These are phyloP conservation scores for Hypercompe scribonia DNA, from an alignment of 2,888 invertebrate species.

Conservation along the genomic window DNA sequence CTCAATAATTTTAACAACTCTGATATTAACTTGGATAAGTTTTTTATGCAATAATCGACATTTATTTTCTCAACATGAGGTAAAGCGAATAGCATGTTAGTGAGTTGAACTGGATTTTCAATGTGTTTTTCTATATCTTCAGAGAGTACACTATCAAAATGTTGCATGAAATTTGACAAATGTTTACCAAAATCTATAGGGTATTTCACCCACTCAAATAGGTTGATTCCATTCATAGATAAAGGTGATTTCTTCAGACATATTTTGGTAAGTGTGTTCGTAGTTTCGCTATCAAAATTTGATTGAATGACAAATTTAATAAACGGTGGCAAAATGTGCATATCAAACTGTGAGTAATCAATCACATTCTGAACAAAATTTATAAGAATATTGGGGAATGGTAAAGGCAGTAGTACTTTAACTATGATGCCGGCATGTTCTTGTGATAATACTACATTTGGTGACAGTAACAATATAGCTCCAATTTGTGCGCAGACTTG, in stretches of 20 bases:
- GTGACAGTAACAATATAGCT: constrained; percentile 87
- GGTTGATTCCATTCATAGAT: constrained; percentile 86
- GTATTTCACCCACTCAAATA: constrained; percentile 89
- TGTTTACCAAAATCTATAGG: constrained; percentile 86
- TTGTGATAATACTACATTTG: constrained; percentile 89
- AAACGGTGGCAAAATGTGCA: constrained; percentile 90
- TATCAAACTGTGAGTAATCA: constrained; percentile 90
- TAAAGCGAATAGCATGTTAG: constrained; percentile 84
- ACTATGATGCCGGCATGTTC: constrained; percentile 91
- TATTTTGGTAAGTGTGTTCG: constrained; percentile 89
- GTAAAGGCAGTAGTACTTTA: constrained; percentile 87
- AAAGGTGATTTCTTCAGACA: constrained; percentile 89
- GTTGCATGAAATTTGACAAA: constrained; percentile 71
- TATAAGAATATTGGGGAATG: constrained; percentile 86
- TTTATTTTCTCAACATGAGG: constrained; percentile 85
- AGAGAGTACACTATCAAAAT: constrained; percentile 69
- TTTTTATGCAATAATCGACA: constrained; percentile 65
- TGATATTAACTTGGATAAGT: constrained; percentile 69
- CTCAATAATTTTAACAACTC: constrained; percentile 65
- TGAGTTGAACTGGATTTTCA: constrained; percentile 73
- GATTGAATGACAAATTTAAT: constrained; percentile 86
- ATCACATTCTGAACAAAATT: constrained; percentile 89
- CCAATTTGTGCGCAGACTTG: constrained; percentile 85
- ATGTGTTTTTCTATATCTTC: constrained; percentile 71
- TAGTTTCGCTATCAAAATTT: constrained; percentile 83